These are phyloP conservation scores for Lasius fuliginosus DNA, from an alignment of 2,888 invertebrate genomes.

Conservation along the genomic window DNA sequence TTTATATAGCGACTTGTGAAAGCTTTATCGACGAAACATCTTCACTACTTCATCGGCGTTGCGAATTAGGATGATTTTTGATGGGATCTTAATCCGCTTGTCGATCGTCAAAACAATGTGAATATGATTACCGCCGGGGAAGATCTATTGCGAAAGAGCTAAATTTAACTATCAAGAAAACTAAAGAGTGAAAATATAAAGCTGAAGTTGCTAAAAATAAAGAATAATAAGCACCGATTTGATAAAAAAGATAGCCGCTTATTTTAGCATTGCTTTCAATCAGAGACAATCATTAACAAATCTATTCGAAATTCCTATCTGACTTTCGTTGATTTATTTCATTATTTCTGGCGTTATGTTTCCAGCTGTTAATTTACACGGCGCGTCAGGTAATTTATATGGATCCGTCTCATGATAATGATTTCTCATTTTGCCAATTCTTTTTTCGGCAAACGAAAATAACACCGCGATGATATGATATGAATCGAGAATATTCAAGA, in stretches of 20 bases:
- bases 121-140: slow-evolving; percentile 13
- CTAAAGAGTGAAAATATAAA: neutral
- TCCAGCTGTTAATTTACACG: neutral
- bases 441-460: neutral
- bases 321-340: slow-evolving; percentile 11
- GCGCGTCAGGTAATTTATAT: neutral
- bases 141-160: slow-evolving; percentile 16
- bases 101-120: neutral
- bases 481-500: neutral
- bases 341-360: slow-evolving; percentile 22
- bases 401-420: neutral
- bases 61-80: slow-evolving; percentile 27
- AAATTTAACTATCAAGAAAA: slow-evolving; percentile 20
- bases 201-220: neutral
- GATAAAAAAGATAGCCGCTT: slow-evolving; percentile 29
- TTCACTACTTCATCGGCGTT: neutral
- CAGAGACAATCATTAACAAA: slow-evolving; percentile 10
- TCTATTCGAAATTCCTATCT: neutral
- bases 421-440: neutral
- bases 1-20: slow-evolving; percentile 31
- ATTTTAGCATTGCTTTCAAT: neutral
- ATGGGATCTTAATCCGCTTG: slow-evolving; percentile 11
- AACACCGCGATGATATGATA: neutral
- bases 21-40: slow-evolving; percentile 26
- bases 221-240: slow-evolving; percentile 28